Conservation (phyloP, 2,797 vertebrate genomes). For the Podargus strigoides region DNA sequence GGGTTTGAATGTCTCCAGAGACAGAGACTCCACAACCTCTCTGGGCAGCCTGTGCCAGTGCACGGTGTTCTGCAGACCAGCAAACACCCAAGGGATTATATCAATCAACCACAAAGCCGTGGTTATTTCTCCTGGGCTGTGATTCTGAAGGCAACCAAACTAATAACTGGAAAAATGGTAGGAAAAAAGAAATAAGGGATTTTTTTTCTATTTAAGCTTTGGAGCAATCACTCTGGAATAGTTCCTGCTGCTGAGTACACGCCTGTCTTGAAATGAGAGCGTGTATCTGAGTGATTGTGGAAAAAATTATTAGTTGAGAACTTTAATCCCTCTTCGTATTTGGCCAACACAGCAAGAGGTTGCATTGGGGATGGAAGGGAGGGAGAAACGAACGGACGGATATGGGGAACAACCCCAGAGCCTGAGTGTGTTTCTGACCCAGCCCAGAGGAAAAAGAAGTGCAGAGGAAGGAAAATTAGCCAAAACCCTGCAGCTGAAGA, state of each 20-base stretch:
- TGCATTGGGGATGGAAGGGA: not conserved
- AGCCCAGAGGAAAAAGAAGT: not conserved
- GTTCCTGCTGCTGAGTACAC: not conserved
- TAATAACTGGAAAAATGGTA: not conserved
- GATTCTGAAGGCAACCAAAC: not conserved
- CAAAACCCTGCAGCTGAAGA: not conserved
- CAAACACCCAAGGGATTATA: not conserved
- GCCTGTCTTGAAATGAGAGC: not conserved
- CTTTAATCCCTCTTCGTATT: not conserved
- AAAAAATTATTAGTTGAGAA: not conserved
- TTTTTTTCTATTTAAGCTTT: not conserved
- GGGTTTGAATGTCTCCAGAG: no score
- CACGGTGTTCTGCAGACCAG: not conserved
- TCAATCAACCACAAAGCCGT: not conserved
- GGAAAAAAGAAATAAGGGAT: not conserved
- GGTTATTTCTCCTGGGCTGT: not conserved
- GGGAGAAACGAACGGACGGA: not conserved
- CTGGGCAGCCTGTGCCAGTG: no score
- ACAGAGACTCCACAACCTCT: no score
- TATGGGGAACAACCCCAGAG: not conserved
- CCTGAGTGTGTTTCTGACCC: not conserved
- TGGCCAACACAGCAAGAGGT: not conserved
- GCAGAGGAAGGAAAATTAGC: not conserved
- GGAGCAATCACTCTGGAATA: not conserved
- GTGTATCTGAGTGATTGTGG: not conserved